Evolutionary conservation across 1,140 invertebrate species (phyloP).

Genomic region (Bradysia coprophila): DNA sequence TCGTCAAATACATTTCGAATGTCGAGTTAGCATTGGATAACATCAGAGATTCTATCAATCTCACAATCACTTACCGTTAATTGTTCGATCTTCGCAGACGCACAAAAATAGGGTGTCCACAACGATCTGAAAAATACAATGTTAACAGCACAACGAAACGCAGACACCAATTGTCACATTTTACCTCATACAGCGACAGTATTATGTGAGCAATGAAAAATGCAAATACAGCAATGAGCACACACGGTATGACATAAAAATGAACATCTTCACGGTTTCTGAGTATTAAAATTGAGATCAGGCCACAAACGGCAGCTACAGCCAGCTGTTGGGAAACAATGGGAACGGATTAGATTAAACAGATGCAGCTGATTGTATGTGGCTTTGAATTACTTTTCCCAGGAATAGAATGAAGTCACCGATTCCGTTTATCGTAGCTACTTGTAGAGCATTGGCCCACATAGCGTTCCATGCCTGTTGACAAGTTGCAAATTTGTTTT

Average conservation of each 20-base stretch:
- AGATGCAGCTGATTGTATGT: not conserved
- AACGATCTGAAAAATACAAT: conserved; percentile 52
- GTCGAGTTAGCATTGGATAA: not conserved
- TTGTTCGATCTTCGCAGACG: conserved; percentile 70
- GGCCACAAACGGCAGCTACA: conserved; percentile 59
- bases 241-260: conserved; percentile 70
- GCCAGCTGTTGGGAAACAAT: conserved; percentile 5
- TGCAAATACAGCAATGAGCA: conserved; percentile 72
- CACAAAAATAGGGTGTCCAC: conserved; percentile 90
- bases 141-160: conserved; percentile 4
- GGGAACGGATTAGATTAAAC: not conserved
- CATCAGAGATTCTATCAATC: no score
- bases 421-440: conserved; percentile 82
- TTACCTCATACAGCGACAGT: conserved; percentile 82
- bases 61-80: no score
- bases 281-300: conserved; percentile 52
- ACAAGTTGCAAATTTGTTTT: conserved; percentile 3
- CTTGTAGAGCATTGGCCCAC: conserved; percentile 65
- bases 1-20: not conserved
- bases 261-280: conserved; percentile 48
- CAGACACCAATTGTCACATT: conserved; percentile 5
- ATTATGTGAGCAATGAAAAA: conserved; percentile 89
- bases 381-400: conserved; percentile 82
- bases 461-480: conserved; percentile 68
- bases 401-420: conserved; percentile 90